Evolutionary conservation across 2,888 invertebrate genomes (phyloP).

Genomic region (Agrochola macilenta): DNA sequence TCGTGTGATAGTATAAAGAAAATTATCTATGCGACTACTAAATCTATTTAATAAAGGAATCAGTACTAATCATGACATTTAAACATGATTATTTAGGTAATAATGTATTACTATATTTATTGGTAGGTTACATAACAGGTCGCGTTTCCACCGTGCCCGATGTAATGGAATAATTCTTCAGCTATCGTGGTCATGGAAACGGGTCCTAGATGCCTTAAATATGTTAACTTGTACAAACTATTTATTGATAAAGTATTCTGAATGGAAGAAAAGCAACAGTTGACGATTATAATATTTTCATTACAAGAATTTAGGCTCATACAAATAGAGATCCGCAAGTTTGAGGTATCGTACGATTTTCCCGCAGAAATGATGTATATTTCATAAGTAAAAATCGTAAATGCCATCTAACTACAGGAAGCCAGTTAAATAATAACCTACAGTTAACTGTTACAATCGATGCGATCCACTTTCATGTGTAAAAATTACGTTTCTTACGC

Average conservation of each 20-base stretch:
- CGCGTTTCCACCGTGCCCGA: slow-evolving; percentile 64
- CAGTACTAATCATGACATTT: slow-evolving; percentile 73
- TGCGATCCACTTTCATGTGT: slow-evolving; percentile 68
- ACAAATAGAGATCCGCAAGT: slow-evolving; percentile 36
- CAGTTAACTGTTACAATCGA: slow-evolving; percentile 70
- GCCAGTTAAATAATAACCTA: slow-evolving; percentile 73
- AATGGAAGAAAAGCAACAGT: slow-evolving; percentile 58
- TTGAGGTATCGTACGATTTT: slow-evolving; percentile 54
- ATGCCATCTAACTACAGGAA: slow-evolving; percentile 70
- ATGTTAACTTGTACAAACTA: slow-evolving; percentile 37
- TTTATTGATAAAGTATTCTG: slow-evolving; percentile 26
- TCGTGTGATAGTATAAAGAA: slow-evolving; percentile 66
- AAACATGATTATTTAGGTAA: slow-evolving; percentile 64
- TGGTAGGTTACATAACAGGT: slow-evolving; percentile 54
- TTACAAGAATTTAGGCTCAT: slow-evolving; percentile 36
- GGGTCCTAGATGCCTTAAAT: slow-evolving; percentile 32
- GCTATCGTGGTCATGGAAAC: slow-evolving; percentile 55
- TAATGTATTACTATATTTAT: slow-evolving; percentile 56
- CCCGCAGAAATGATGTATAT: slow-evolving; percentile 61
- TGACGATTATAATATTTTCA: slow-evolving; percentile 19
- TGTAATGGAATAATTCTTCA: slow-evolving; percentile 39
- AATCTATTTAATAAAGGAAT: slow-evolving; percentile 73
- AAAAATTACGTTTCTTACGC: slow-evolving; percentile 73
- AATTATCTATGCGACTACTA: slow-evolving; percentile 65
- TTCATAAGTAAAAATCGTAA: slow-evolving; percentile 64